Evolutionary conservation across 2,797 vertebrate genomes (phyloP), one percentile per base, ranked within the genome.

Genomic region (Darevskia mixta): DNA sequence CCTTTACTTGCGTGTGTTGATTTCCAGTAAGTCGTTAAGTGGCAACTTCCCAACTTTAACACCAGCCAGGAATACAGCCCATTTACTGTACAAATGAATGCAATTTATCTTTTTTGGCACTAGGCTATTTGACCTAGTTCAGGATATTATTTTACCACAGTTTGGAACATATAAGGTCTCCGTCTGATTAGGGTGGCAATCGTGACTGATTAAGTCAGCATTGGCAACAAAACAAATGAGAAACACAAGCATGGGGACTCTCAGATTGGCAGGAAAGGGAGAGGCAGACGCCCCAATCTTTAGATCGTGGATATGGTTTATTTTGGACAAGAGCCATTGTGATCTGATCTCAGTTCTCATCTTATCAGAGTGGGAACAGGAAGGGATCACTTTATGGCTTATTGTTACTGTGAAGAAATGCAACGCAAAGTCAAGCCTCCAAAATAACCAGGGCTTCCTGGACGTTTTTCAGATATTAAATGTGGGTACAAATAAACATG

Each of bases 221-320:
- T 94, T 91, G 88, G 95, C 94, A 91, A 91, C 86, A 91, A 90
- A 89, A 83, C 20, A 29, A 89, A 89, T 83, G 87, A 90, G 66
- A 90, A 82, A 43, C 45, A 20, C 64, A 86, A 89, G 82, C 83
- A 71, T 66, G 38, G 43, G 82, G 85, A 88, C 91, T 93, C 90
- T 87, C 84, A 90, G 86, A 91, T 66, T 91, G 93, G 90, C 83
- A 95, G 88, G 90, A 94, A 87, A 92, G 87, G 88, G 83, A 94
- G 90, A 93, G 87, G 88, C 88, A 93, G 89, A 86, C 85, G 90
- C 80, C 55, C 91, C 91, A 80, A 86, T 75, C 43, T 90, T 85
- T 29, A 35, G 91, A 92, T 93, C 87, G 35, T 86, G 35, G 38
- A 90, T 76, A 83, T 67, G 69, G 94, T 94, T 95, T 94, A 91